Base-by-base conservation (phyloP, 1,140 invertebrate genomes). In the Bombus cullumanus region DNA sequence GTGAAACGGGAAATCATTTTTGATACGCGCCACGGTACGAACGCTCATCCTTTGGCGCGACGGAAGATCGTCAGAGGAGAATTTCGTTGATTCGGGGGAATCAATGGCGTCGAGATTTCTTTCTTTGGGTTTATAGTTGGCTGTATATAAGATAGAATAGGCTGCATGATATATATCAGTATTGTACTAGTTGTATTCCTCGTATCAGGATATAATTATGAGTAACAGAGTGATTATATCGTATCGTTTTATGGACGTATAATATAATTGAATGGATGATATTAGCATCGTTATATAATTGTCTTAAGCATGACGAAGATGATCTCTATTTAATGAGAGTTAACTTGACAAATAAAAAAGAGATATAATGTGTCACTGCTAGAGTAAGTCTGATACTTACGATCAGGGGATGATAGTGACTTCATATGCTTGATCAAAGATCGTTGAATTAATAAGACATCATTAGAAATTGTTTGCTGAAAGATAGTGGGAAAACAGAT, bases 1-100 rank as follows among this genome's bases (percentile, higher is more conserved):
- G 47, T 64, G 76, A 76, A 79, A 89, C 80, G 81, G 86, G 87
- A 85, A 85, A 83, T 88, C 41, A 59, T 85, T 88, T 83, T 80
- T 74, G 72, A 88, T 34, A 59, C 73, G 43, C 28, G 71, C 22
- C 34, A 37, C 6, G n/a, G 66, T 31, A 68, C 8, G 10, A 68
- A 62, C 47, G 28, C 18, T 59, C 47, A n/a, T 28, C 47, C 5
- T 76, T 25, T 28, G n/a, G 31, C 18, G 12, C 37, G 68, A 25
- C 59, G 59, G 12, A 13, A 28, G 12, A 72, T 13, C 37, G 39
- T 12, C 22, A 2, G 22, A 6, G 9, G 25, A 39, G 68, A 39
- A 12, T n/a, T 62, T 28, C 59, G 59, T 62, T 62, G 59, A 28
- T 22, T 53, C 47, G 47, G 1, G 18, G 47, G 43, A 18, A 47